Evolutionary conservation across 2,797 vertebrate species (phyloP).

Genomic region (Uromys caudimaculatus): DNA sequence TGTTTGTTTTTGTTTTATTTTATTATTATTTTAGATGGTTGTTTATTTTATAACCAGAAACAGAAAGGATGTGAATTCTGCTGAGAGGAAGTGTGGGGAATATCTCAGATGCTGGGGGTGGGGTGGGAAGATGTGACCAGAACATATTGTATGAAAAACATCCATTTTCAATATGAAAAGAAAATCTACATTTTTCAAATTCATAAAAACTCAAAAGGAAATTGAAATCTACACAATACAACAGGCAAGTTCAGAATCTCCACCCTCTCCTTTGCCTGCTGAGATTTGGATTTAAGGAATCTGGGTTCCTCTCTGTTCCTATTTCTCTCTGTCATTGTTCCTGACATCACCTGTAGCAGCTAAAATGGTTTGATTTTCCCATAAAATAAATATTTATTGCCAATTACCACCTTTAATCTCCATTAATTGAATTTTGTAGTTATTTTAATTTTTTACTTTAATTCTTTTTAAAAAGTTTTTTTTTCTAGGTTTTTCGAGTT

Average conservation of each 20-base stretch:
- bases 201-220: neutral
- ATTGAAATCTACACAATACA: neutral
- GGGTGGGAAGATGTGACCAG: neutral
- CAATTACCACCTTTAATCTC: neutral
- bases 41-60: neutral
- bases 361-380: neutral
- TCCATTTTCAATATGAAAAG: neutral
- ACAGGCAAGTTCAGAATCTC: neutral
- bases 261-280: neutral
- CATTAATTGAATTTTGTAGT: neutral
- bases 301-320: neutral
- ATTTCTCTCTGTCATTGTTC: neutral
- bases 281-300: neutral
- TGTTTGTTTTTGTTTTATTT: neutral
- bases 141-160: neutral
- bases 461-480: neutral
- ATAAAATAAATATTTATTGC: neutral
- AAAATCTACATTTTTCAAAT: neutral
- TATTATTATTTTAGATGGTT: neutral
- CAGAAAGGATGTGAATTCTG: neutral
- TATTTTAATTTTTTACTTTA: conserved; percentile 19
- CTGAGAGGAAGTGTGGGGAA: neutral
- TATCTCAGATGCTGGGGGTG: neutral
- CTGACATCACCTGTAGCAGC: neutral
- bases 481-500: neutral